These are phyloP conservation scores for Leptonema lineaticorne DNA, from an alignment of 1,140 invertebrate genomes.

Conservation along the genomic window DNA sequence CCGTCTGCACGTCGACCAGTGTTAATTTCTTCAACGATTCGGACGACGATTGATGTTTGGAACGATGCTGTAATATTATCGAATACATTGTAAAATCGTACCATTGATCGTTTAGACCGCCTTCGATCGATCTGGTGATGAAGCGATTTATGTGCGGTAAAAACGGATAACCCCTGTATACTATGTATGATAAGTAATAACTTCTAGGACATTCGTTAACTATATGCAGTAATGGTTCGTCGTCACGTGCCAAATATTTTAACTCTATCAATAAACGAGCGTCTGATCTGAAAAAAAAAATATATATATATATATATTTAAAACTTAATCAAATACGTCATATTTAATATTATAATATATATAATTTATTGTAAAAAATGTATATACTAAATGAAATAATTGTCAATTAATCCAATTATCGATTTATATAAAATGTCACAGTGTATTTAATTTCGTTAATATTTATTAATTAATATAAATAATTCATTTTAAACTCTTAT, in stretches of 20 bases:
- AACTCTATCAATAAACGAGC: constrained; percentile 36
- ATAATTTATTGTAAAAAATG: no score
- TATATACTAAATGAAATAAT: no score
- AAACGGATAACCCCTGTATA: constrained; percentile 43
- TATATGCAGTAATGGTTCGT: constrained; percentile 46
- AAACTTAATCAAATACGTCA: no score
- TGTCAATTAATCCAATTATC: no score
- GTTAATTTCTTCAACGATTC: constrained; percentile 35
- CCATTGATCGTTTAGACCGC: constrained; percentile 38
- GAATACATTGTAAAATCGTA: constrained; percentile 39
- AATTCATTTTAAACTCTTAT: no score
- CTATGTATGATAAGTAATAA: constrained; percentile 47
- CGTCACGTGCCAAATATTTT: constrained; percentile 38
- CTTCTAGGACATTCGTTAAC: constrained; percentile 50
- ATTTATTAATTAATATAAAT: no score
- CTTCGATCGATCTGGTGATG: constrained; percentile 32
- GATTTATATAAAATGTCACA: no score
- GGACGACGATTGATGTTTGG: neutral
- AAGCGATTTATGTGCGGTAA: constrained; percentile 40
- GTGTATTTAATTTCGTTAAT: no score
- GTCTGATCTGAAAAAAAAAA: constrained; percentile 38
- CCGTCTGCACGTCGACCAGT: constrained; percentile 38
- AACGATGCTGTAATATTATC: constrained; percentile 24
- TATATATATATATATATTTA: no score
- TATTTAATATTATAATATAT: no score